Percentiles rank a stretch among this genome's conserved stretches.
phyloP scores from a whole-genome alignment of 2,888 invertebrate species.

The Lasioglossum figueresi region DNA sequence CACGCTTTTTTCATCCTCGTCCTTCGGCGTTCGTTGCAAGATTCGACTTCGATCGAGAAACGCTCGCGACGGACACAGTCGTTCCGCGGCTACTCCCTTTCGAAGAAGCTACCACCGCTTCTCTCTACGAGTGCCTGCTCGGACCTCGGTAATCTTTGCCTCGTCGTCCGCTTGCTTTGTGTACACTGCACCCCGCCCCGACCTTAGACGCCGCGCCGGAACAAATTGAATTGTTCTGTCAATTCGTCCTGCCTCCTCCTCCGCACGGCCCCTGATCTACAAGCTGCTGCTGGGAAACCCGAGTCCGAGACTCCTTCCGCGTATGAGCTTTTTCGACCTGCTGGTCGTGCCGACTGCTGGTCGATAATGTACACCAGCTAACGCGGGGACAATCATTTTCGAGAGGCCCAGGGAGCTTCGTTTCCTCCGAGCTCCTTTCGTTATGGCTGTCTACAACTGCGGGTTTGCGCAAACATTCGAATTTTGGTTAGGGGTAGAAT shows the following conservation, averaged over 20 bases:
- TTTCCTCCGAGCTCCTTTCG: no score
- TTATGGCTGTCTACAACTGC: background rate
- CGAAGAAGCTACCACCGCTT: background rate
- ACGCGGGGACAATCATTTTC: background rate
- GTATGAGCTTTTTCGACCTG: background rate
- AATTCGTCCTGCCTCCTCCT: background rate
- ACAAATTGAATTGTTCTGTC: background rate
- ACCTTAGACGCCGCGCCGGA: background rate
- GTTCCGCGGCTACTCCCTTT: background rate
- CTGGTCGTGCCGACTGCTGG: background rate
- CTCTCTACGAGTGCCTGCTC: background rate
- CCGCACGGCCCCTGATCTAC: background rate
- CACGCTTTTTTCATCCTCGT: background rate
- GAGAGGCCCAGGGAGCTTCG: background rate
- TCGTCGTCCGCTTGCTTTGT: constrained; percentile 2
- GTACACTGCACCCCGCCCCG: background rate
- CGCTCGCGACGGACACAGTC: background rate
- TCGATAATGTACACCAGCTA: background rate
- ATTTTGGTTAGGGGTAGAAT: background rate
- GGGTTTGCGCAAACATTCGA: background rate
- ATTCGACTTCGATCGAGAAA: background rate
- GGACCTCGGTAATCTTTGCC: background rate
- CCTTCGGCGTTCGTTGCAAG: background rate
- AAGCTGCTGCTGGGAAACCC: background rate
- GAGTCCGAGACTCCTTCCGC: background rate